Percentiles rank a stretch among this genome's conserved stretches.
These are phyloP conservation scores for Catostylus mosaicus DNA, from an alignment of 30 jellyfish, hydroid and myxozoan genomes.

Conservation along the genomic window DNA sequence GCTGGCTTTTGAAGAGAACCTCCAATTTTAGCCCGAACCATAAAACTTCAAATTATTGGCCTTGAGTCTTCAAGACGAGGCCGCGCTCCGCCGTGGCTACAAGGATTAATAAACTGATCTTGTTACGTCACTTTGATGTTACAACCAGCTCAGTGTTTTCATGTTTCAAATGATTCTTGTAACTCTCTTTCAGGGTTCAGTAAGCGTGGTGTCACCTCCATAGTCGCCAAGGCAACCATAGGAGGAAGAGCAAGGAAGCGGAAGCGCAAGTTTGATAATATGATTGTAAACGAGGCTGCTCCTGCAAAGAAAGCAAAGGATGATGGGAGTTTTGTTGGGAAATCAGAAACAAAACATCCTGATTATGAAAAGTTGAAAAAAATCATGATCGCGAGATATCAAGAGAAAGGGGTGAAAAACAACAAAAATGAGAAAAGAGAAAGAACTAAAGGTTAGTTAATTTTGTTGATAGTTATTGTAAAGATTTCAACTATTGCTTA, in stretches of 20 bases:
- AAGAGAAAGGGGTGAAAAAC: conserved; percentile 23
- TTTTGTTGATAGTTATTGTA: background rate
- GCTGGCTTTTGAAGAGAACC: no score
- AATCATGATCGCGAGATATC: conserved; percentile 39
- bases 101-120: no score
- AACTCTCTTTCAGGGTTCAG: conserved; percentile 16
- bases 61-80: no score
- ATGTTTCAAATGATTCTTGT: background rate
- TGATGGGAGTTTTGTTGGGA: conserved; percentile 1
- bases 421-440: background rate
- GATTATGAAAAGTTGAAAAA: conserved; percentile 34
- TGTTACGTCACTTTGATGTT: no score
- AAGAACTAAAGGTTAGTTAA: background rate
- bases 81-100: no score
- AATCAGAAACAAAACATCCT: background rate
- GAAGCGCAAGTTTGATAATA: conserved; percentile 47
- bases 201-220: conserved; percentile 3
- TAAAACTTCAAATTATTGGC: no score
- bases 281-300: conserved; percentile 20
- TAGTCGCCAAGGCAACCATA: conserved; percentile 35
- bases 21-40: no score
- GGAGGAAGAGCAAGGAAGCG: conserved; percentile 63
- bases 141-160: no score
- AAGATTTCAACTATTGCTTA: background rate
- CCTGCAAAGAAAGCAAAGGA: conserved; percentile 24